Base-by-base conservation (phyloP, 2,888 invertebrate species). In the Napeogenes inachia region DNA sequence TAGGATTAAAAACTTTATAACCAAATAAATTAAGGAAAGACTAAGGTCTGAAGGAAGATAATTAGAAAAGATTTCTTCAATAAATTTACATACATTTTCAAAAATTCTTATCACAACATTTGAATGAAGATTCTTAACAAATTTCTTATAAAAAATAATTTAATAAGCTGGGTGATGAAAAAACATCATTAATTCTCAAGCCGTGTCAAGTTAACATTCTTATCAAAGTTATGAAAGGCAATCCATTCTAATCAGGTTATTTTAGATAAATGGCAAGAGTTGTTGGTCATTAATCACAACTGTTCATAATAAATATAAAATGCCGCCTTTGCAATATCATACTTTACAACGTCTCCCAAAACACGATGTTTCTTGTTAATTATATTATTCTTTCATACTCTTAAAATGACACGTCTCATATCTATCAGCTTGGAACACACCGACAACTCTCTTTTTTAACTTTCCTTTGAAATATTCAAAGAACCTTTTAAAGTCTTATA, bases 241-340 rank as follows among this genome's bases (percentile, higher is more conserved):
- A 71, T 72, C 66, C 67, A 65, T 73, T 73, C 67, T 74, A 73
- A 75, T 74, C 72, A 68, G 67, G 69, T 71, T 72, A 73, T 73
- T 69, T 67, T 69, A 71, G 70, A 70, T 73, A 70, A 75, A 75
- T 70, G 66, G 66, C 71, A 70, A 72, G 70, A 71, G 70, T 69
- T 67, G 68, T 60, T 62, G 13, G 57, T 73, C 73, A 70, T 73
- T 70, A 71, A 73, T 73, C 73, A 70, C 61, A 58, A 60, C 64
- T 68, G 71, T 73, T 73, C 72, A 71, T 72, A 69, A 70, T 62
- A 68, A 63, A 60, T 64, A 55, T 64, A 65, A 62, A 59, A 59
- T 33, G 59, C 59, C 59, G 64, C 66, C 61, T 68, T 45, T 57
- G 68, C 70, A 65, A 55, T 64, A 66, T 68, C 67, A 65, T 61